Conservation (phyloP, 2,113 vertebrate species). For the human region GRCh38 chr2:26638001-26638500, state of each 20-base stretch:
- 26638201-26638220: background rate
- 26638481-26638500: background rate
- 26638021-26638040: background rate
- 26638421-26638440: rapidly evolving
- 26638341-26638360: background rate
- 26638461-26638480: background rate
- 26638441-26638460: background rate
- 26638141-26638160: background rate
- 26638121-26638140: background rate
- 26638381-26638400: background rate
- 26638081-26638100: background rate
- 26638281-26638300: background rate
- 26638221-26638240: too few relatives aligned
- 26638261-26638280: background rate
- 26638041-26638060: background rate
- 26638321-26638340: background rate
- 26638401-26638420: background rate
- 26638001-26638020: background rate
- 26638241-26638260: too few relatives aligned
- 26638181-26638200: background rate
- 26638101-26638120: background rate
- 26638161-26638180: background rate
- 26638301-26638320: background rate
- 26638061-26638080: background rate
- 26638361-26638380: background rate